Evolutionary conservation across 2,113 vertebrate genomes (phyloP), one percentile per base, ranked within the genome.

Genomic region (Ariopsis seemanni): DNA sequence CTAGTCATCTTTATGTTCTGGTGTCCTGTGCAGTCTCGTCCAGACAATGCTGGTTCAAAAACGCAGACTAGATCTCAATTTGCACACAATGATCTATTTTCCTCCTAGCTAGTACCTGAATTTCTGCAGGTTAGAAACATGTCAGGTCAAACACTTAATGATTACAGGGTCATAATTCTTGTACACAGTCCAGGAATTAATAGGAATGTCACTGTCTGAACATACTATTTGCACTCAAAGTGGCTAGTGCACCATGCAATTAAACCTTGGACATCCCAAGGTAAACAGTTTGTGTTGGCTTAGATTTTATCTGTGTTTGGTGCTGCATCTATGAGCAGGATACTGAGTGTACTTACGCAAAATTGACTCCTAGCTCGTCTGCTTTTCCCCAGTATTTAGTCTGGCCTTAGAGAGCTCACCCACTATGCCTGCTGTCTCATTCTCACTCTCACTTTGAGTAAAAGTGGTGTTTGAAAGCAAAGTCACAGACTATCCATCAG

Each of bases 401-500:
- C 75, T 78, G 83, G 78, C 48, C 57, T 89, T 48, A 15, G 80
- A 22, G 34, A 80, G 83, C 55, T 85, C 65, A 81, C 83, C 83
- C 63, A 83, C 65, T 72, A 62, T 62, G 55, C 75, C 55, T 50
- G 50, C 67, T 65, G 79, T 78, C 62, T 78, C 50, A 5, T 18
- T 90, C 89, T 72, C 52, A 50, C 30, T 79, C 63, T 50, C 77
- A 67, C 34, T 79, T 79, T 18, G 25, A 58, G 25, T 57, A 63
- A 71, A 82, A 84, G 71, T 80, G 57, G 72, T 85, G 85, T 92
- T 91, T 91, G 90, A 92, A 92, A 83, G 87, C 57, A 90, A 92
- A 91, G 71, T 83, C 92, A 89, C 86, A 69, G 48, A 79, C 89
- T 90, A 92, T 92, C 92, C 88, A 91, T 93, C 92, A 93, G 88